These are phyloP conservation scores for Anniella stebbinsi DNA, from an alignment of 2,797 vertebrate species.

Conservation along the genomic window DNA sequence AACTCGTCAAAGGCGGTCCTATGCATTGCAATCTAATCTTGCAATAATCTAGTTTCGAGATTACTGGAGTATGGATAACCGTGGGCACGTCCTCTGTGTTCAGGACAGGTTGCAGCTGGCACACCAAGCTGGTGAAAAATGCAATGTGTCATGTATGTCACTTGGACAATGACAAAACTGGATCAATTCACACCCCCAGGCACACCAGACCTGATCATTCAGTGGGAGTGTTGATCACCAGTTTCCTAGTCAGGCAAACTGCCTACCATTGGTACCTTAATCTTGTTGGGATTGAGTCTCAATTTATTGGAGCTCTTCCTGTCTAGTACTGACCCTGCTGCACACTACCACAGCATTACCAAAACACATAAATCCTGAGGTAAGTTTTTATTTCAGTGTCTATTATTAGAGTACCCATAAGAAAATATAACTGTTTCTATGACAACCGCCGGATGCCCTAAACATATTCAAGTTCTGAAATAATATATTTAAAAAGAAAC, in stretches of 20 bases:
- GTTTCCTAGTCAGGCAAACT: not conserved
- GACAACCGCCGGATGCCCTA: slow-evolving; percentile 55
- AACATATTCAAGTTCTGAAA: slow-evolving; percentile 42
- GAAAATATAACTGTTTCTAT: slow-evolving; percentile 69
- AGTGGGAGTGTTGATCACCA: not conserved
- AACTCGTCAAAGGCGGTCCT: too few species aligned
- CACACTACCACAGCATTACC: too few species aligned
- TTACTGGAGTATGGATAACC: not conserved
- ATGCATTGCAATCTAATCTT: too few species aligned
- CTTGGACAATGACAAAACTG: too few species aligned
- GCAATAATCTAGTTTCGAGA: too few species aligned
- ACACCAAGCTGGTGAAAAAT: not conserved
- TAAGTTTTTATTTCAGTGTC: slow-evolving; percentile 23
- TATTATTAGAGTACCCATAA: slow-evolving; percentile 69
- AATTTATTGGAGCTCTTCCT: too few species aligned
- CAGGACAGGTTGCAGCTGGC: not conserved
- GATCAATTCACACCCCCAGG: not conserved
- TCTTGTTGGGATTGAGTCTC: not conserved
- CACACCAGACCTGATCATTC: not conserved
- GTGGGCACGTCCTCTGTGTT: not conserved
- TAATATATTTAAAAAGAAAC: slow-evolving; percentile 41
- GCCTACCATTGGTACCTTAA: not conserved
- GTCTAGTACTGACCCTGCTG: too few species aligned
- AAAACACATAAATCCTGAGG: not conserved
- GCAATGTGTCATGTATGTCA: not conserved